Evolutionary conservation across 92 coral and sea anemone genomes (phyloP).

Genomic region (Diadumene lineata): DNA sequence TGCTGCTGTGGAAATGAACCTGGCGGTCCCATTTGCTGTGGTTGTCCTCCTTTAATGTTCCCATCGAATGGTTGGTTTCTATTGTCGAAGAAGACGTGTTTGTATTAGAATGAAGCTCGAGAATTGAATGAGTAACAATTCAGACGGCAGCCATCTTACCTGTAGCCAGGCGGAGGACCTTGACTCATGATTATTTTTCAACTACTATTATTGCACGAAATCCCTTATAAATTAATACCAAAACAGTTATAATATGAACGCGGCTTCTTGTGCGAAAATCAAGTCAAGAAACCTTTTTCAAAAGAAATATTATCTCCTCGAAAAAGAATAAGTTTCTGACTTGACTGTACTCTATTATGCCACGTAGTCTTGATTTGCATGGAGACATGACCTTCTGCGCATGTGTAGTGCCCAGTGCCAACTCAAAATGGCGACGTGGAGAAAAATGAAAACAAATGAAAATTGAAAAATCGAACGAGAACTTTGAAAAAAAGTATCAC

Average conservation of each 20-base stretch:
- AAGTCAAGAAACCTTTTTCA: not conserved
- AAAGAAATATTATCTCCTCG: conserved; percentile 11
- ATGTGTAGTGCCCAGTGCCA: conserved; percentile 59
- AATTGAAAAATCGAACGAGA: too few species aligned
- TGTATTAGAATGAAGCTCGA: conserved; percentile 4
- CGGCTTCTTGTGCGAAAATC: conserved; percentile 33
- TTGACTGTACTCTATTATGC: conserved; percentile 45
- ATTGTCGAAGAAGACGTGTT: not conserved
- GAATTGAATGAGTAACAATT: conserved; percentile 19
- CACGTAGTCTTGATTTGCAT: conserved; percentile 71
- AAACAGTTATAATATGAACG: conserved; percentile 24
- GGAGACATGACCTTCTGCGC: conserved; percentile 52
- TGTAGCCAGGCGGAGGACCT: conserved; percentile 75
- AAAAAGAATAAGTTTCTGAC: conserved; percentile 22
- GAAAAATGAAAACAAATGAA: not conserved
- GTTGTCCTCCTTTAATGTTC: conserved; percentile 51
- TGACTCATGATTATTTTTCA: conserved; percentile 64
- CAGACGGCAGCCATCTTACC: conserved; percentile 67
- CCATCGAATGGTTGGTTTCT: conserved; percentile 66
- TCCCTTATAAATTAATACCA: conserved; percentile 15
- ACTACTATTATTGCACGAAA: conserved; percentile 19
- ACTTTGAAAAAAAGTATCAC: too few species aligned
- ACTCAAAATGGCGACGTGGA: conserved; percentile 57
- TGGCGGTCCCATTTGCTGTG: conserved; percentile 42
- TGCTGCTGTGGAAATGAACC: conserved; percentile 63